These are phyloP conservation scores for Macrostomum lignano DNA, from an alignment of 1,140 invertebrate genomes.

Conservation along the genomic window DNA sequence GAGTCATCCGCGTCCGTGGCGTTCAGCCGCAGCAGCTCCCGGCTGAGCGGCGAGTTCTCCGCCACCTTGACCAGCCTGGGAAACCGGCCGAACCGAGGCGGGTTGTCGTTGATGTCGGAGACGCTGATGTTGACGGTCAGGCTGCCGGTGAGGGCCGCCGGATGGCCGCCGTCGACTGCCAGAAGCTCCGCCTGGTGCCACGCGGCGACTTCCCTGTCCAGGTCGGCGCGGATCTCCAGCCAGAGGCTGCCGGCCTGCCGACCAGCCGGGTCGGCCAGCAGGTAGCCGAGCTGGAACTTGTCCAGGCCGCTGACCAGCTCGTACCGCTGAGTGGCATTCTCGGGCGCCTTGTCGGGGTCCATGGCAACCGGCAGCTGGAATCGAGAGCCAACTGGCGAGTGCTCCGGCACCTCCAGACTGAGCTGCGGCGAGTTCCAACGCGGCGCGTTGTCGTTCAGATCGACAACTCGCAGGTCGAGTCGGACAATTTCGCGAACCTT, in stretches of 20 bases:
- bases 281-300: no score
- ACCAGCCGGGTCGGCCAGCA: no score
- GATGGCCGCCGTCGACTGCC: background rate
- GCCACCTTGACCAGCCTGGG: background rate
- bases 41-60: background rate
- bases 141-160: background rate
- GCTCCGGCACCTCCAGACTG: background rate
- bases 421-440: background rate
- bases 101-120: constrained; percentile 1
- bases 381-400: background rate
- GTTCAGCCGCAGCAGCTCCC: background rate
- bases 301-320: background rate
- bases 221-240: background rate
- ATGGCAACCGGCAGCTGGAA: background rate
- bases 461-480: background rate
- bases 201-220: background rate
- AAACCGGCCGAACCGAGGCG: background rate
- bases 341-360: background rate
- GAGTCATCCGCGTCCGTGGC: background rate
- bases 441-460: constrained; percentile 1
- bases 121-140: background rate
- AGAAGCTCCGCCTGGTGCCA: background rate
- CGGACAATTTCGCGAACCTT: background rate
- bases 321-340: background rate
- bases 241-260: no score